phyloP scores from a whole-genome alignment of 2,797 vertebrate genomes.

The Malurus leucopterus region DNA sequence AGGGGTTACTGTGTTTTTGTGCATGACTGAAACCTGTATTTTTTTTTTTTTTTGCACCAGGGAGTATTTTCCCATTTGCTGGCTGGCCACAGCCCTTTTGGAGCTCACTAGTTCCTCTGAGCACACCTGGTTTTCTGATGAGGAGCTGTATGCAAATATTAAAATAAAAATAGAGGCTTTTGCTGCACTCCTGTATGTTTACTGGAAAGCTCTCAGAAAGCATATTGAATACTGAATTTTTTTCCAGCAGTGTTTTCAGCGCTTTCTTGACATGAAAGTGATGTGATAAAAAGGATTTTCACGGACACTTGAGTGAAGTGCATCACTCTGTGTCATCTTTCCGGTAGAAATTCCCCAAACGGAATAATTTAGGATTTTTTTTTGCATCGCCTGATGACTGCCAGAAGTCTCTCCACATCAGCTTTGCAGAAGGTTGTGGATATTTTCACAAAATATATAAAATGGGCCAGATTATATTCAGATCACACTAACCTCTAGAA shows the following conservation, averaged over 20 bases:
- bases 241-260: constrained; percentile 20
- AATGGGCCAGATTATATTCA: neutral
- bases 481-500: neutral
- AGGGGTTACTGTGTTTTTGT: neutral
- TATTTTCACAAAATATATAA: neutral
- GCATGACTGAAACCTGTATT: neutral
- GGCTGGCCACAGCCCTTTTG: neutral
- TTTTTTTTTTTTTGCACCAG: neutral
- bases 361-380: constrained; percentile 1
- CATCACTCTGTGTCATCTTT: constrained; percentile 41
- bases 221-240: neutral
- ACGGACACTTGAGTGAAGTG: constrained; percentile 28
- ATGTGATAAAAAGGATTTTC: constrained; percentile 13
- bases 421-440: neutral
- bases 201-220: constrained; percentile 2
- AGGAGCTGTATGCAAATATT: neutral
- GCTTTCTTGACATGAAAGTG: constrained; percentile 24
- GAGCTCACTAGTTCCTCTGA: neutral
- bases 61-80: neutral
- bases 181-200: neutral
- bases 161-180: neutral
- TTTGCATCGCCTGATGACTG: neutral
- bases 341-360: neutral
- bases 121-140: neutral
- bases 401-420: neutral